A percentile compares a stretch with the other conserved stretches of the same genome.
Conservation (phyloP, 2,113 vertebrate genomes). For the Cryptoleucopteryx plumbea region DNA sequence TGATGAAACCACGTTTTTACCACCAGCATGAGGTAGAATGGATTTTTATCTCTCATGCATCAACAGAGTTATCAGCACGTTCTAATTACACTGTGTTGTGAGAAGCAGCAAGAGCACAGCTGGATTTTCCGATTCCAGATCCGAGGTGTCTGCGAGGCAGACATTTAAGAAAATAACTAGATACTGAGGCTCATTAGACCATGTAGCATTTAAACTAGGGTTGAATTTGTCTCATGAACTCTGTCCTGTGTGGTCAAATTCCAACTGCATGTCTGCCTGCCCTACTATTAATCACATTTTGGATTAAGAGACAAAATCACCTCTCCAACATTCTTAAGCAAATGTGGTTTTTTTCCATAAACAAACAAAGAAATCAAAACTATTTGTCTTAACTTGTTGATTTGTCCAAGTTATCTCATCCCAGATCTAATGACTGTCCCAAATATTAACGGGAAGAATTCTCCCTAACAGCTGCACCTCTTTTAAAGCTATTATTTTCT, state of each 20-base stretch:
- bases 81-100: constrained; percentile 55
- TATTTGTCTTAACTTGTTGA: constrained; percentile 41
- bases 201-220: constrained; percentile 36
- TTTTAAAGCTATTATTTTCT: background rate
- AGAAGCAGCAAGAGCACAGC: constrained; percentile 55
- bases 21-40: constrained; percentile 46
- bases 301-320: constrained; percentile 50
- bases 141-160: constrained; percentile 34
- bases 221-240: constrained; percentile 49
- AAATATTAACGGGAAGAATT: background rate
- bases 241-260: constrained; percentile 54
- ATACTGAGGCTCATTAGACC: constrained; percentile 39
- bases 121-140: constrained; percentile 50
- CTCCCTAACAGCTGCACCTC: constrained; percentile 9
- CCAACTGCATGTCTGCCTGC: constrained; percentile 46
- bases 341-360: constrained; percentile 26
- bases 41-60: constrained; percentile 59
- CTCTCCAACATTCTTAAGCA: constrained; percentile 60
- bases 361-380: constrained; percentile 49
- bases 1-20: constrained; percentile 41
- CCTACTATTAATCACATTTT: constrained; percentile 51
- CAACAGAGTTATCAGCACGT: constrained; percentile 52
- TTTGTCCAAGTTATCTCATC: constrained; percentile 50
- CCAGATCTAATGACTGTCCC: constrained; percentile 14
- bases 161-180: constrained; percentile 44